phyloP scores from a whole-genome alignment of 2,797 vertebrate species.

The Peromyscus attwateri region DNA sequence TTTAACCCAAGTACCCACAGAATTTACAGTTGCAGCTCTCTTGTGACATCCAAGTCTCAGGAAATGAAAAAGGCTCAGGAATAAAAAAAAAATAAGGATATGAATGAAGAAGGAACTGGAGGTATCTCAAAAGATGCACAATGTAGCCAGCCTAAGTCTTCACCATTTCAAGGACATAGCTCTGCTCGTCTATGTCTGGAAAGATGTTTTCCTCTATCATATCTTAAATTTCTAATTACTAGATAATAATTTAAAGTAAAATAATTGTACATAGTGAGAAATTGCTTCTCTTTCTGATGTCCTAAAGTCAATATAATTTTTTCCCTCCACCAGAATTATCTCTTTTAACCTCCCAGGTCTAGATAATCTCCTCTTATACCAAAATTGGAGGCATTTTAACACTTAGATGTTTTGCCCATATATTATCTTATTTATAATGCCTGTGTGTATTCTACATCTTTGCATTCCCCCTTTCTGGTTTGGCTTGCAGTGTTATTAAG shows the following conservation, averaged over 20 bases:
- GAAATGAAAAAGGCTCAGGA: neutral
- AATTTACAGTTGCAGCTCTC: constrained; percentile 46
- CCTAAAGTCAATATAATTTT: neutral
- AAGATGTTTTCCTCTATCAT: constrained; percentile 2
- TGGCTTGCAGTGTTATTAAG: constrained; percentile 51
- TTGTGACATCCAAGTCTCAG: constrained; percentile 42
- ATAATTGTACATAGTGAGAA: constrained; percentile 20
- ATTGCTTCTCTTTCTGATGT: neutral
- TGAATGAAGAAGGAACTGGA: neutral
- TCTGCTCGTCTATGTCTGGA: neutral
- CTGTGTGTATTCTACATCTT: neutral
- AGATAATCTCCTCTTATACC: neutral
- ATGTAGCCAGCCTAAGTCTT: neutral
- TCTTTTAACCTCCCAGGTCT: neutral
- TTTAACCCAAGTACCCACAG: neutral
- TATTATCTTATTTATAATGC: neutral
- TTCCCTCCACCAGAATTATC: neutral
- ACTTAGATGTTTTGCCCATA: constrained; percentile 21
- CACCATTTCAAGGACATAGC: neutral
- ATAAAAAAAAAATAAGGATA: neutral
- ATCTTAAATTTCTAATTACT: constrained; percentile 18
- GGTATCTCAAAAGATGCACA: neutral
- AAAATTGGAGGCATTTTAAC: neutral
- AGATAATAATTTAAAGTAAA: constrained; percentile 44
- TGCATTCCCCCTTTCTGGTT: neutral